Percentiles rank a stretch among this genome's conserved stretches.
phyloP scores from a whole-genome alignment of 1,140 invertebrate genomes.

The Venustaconcha ellipsiformis region DNA sequence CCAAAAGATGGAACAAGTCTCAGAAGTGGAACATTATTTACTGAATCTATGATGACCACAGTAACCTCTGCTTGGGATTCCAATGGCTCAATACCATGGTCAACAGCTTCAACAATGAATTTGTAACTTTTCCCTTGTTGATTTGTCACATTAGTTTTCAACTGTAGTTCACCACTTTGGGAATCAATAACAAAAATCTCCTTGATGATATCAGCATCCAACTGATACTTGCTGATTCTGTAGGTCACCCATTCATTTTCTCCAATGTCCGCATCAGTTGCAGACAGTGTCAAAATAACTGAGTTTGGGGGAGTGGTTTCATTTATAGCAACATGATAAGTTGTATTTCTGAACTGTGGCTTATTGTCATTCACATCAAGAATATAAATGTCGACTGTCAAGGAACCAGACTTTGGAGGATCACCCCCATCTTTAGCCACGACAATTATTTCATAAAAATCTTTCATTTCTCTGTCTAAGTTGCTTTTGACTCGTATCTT shows the following conservation, averaged over 20 bases:
- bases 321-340: constrained; percentile 74
- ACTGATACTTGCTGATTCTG: constrained; percentile 25
- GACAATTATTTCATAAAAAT: constrained; percentile 50
- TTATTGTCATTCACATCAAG: constrained; percentile 74
- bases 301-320: constrained; percentile 70
- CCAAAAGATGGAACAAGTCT: constrained; percentile 84
- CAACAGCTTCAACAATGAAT: constrained; percentile 53
- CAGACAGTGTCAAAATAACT: constrained; percentile 46
- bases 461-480: constrained; percentile 50
- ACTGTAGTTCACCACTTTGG: constrained; percentile 52
- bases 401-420: constrained; percentile 46
- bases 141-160: constrained; percentile 78
- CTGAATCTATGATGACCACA: constrained; percentile 77
- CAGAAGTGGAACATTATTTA: constrained; percentile 84
- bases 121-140: constrained; percentile 72
- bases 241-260: constrained; percentile 48
- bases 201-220: constrained; percentile 20
- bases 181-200: constrained; percentile 14
- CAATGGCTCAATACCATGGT: constrained; percentile 37
- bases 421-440: constrained; percentile 54
- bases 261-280: constrained; percentile 58
- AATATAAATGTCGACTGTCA: constrained; percentile 55
- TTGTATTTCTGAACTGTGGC: constrained; percentile 46
- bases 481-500: constrained; percentile 46
- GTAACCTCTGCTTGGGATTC: constrained; percentile 24